These are phyloP conservation scores for Bombus pyrosoma DNA, from an alignment of 1,140 invertebrate species.

Conservation along the genomic window DNA sequence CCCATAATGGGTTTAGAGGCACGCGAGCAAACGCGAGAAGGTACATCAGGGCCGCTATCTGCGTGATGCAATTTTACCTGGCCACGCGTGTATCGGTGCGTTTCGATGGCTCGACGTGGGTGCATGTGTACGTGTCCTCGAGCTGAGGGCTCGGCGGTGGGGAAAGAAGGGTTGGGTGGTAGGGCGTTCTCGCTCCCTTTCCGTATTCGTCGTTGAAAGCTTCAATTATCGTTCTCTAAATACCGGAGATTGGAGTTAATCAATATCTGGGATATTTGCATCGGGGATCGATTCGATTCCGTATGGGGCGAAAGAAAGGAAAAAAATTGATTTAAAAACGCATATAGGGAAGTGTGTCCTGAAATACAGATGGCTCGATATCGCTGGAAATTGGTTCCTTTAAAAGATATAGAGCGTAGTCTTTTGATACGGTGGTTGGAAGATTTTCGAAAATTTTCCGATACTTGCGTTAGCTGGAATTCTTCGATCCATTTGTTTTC, in stretches of 20 bases:
- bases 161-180: too few relatives aligned
- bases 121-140: background rate
- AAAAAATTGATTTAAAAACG: background rate
- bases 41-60: background rate
- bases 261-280: slow-evolving; percentile 5
- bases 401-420: background rate
- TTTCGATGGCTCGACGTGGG: background rate
- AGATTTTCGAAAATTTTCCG: background rate
- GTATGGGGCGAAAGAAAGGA: background rate
- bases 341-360: too few relatives aligned
- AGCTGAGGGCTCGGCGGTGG: background rate
- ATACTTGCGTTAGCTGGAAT: background rate
- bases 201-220: background rate
- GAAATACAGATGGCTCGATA: background rate
- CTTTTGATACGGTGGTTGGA: background rate
- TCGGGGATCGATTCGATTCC: background rate
- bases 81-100: slow-evolving; percentile 7
- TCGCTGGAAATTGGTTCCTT: background rate
- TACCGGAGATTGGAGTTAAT: slow-evolving; percentile 17
- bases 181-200: background rate
- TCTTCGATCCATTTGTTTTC: background rate
- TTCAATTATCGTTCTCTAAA: slow-evolving; percentile 19
- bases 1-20: slow-evolving; percentile 45
- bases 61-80: slow-evolving; percentile 16
- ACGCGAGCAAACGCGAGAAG: slow-evolving; percentile 25